Conservation (phyloP, 2,797 vertebrate species). For the Florisuga fusca region DNA sequence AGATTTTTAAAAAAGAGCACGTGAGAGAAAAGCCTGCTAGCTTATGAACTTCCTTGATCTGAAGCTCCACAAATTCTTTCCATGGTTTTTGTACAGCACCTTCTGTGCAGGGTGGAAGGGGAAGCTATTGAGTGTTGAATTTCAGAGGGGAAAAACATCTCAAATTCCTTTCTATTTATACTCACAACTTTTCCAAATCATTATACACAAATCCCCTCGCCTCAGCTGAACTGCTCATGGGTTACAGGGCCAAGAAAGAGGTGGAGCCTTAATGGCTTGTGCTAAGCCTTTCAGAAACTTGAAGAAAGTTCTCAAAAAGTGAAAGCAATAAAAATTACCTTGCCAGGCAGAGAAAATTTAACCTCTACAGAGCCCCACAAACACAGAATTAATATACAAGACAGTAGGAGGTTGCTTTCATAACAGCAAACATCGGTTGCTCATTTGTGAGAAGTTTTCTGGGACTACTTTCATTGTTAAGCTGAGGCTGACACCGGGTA, state of each 20-base stretch:
- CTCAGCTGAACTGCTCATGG: slow-evolving; percentile 57
- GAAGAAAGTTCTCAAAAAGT: slow-evolving; percentile 10
- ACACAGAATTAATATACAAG: slow-evolving; percentile 4
- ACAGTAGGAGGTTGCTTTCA: slow-evolving; percentile 39
- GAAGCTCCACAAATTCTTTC: slow-evolving; percentile 54
- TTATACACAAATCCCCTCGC: slow-evolving; percentile 68
- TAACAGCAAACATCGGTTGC: slow-evolving; percentile 16
- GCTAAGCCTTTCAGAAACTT: slow-evolving; percentile 56
- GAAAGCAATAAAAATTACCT: slow-evolving; percentile 9
- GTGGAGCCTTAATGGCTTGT: neutral
- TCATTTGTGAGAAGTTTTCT: slow-evolving; percentile 40
- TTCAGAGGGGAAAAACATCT: slow-evolving; percentile 68
- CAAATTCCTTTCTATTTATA: slow-evolving; percentile 75
- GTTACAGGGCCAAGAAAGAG: slow-evolving; percentile 63
- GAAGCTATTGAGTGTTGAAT: slow-evolving; percentile 67
- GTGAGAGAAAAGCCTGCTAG: neutral
- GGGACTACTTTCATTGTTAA: slow-evolving; percentile 60
- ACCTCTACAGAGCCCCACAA: neutral
- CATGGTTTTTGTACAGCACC: slow-evolving; percentile 52
- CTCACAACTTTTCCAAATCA: slow-evolving; percentile 67
- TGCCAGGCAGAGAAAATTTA: slow-evolving; percentile 7
- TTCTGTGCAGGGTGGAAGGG: slow-evolving; percentile 64
- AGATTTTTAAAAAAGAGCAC: neutral
- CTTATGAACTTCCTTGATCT: slow-evolving; percentile 45
- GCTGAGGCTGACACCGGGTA: slow-evolving; percentile 42